phyloP scores from a whole-genome alignment of 2,113 vertebrate species.

The Ascaphus truei region DNA sequence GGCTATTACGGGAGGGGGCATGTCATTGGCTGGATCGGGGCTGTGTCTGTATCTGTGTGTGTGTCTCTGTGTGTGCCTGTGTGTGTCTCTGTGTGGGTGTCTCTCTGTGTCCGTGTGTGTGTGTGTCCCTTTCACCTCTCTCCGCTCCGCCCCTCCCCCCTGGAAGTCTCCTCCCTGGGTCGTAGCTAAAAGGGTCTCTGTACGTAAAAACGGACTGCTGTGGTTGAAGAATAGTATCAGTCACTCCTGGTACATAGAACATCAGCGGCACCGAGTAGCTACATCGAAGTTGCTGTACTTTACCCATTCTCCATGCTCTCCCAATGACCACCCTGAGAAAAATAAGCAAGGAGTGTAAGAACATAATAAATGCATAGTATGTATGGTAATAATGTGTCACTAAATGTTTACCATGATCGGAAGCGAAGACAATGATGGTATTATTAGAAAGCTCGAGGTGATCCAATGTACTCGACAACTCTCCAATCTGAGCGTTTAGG shows the following conservation, averaged over 20 bases:
- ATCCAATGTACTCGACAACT: slow-evolving; percentile 72
- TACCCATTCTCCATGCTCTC: slow-evolving; percentile 96
- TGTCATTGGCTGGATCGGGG: no score
- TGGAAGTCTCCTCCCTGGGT: slow-evolving; percentile 37
- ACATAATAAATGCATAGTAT: no score
- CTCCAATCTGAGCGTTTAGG: slow-evolving; percentile 79
- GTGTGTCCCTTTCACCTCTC: no score
- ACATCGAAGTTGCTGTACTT: slow-evolving; percentile 97
- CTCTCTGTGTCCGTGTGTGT: no score
- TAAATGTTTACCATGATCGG: slow-evolving; percentile 95
- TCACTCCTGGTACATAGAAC: slow-evolving; percentile 79
- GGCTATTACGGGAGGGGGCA: no score
- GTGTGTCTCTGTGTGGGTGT: no score
- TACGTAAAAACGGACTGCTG: slow-evolving; percentile 67
- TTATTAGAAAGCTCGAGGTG: slow-evolving; percentile 60
- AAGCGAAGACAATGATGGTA: slow-evolving; percentile 80
- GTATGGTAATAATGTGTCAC: no score
- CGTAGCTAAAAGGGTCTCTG: slow-evolving; percentile 58
- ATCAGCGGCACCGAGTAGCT: slow-evolving; percentile 83
- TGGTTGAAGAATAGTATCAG: slow-evolving; percentile 25
- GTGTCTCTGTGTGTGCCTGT: no score
- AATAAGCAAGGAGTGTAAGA: no score
- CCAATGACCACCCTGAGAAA: slow-evolving; percentile 86
- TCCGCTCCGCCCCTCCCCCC: no score
- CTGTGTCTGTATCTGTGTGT: no score